Percentiles rank a stretch among this genome's conserved stretches.
phyloP scores from a whole-genome alignment of 2,113 vertebrate species.

The Etheostoma spectabile region DNA sequence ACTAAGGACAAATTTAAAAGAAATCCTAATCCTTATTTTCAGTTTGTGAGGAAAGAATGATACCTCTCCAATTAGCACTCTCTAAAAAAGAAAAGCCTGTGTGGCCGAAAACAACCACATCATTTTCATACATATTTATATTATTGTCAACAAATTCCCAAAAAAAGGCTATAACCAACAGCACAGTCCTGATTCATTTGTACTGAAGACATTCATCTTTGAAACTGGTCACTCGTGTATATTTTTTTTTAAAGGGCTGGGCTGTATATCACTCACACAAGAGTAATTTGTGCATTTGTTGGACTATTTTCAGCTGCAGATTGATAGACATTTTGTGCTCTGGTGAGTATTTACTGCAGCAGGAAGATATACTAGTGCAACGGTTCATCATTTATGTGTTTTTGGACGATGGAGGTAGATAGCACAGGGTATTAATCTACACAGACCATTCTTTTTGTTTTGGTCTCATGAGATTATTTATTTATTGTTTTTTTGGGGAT shows the following conservation, averaged over 20 bases:
- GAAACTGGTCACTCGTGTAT: neutral
- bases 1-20: neutral
- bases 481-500: no score
- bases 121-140: neutral
- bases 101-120: neutral
- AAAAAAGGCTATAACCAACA: neutral
- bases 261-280: neutral
- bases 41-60: neutral
- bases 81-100: neutral
- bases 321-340: neutral
- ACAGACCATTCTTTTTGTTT: neutral
- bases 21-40: conserved; percentile 18
- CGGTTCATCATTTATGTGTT: neutral
- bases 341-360: conserved; percentile 14
- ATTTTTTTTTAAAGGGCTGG: neutral
- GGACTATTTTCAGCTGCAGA: neutral
- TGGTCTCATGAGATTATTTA: neutral
- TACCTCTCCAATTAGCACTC: neutral
- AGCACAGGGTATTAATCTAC: neutral
- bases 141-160: neutral
- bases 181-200: neutral
- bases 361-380: neutral
- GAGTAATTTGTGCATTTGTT: neutral
- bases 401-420: neutral
- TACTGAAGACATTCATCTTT: neutral